phyloP scores from a whole-genome alignment of 1,140 invertebrate species.

The Zophobas morio region DNA sequence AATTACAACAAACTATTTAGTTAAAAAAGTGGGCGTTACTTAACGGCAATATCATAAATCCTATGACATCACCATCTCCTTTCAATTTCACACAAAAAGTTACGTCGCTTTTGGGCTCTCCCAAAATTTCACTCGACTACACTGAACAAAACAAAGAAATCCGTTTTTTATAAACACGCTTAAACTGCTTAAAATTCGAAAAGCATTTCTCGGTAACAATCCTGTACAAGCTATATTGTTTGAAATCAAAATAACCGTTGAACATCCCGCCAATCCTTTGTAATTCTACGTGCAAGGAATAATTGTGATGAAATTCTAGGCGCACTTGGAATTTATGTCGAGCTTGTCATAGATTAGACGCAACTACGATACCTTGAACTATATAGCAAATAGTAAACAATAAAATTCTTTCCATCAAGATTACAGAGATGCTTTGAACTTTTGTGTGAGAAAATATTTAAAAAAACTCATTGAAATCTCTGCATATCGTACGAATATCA shows the following conservation, averaged over 20 bases:
- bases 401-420: constrained; percentile 17
- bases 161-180: constrained; percentile 6
- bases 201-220: constrained; percentile 5
- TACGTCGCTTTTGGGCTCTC: no score
- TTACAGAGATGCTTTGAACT: not conserved
- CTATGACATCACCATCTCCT: no score
- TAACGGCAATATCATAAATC: no score
- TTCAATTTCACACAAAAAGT: no score
- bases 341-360: not conserved
- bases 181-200: constrained; percentile 19
- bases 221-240: constrained; percentile 5
- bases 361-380: constrained; percentile 4
- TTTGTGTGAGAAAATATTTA: not conserved
- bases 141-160: constrained; percentile 27
- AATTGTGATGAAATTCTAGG: constrained; percentile 1
- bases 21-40: no score
- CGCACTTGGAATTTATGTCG: constrained; percentile 3
- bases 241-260: constrained; percentile 17
- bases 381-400: not conserved
- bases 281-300: constrained; percentile 24
- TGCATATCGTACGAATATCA: not conserved
- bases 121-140: not conserved
- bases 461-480: not conserved
- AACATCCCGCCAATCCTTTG: constrained; percentile 38
- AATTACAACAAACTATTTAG: no score